These are phyloP conservation scores for Paradoxurus hermaphroditus DNA, from an alignment of 2,113 vertebrate species.

Conservation along the genomic window DNA sequence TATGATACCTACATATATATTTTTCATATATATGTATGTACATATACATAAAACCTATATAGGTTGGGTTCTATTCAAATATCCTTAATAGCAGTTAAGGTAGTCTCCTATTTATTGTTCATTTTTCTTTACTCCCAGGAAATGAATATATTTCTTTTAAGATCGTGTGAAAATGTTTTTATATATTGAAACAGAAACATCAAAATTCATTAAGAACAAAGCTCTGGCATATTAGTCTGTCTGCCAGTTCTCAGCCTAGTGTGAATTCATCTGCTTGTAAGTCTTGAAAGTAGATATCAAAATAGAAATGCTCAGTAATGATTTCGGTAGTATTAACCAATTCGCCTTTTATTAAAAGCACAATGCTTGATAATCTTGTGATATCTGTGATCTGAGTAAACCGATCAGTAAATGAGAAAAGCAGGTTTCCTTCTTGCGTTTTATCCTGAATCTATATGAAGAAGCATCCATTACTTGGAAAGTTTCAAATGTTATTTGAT, in stretches of 20 bases:
- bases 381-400: constrained; percentile 69
- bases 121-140: constrained; percentile 78
- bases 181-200: constrained; percentile 79
- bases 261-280: constrained; percentile 80
- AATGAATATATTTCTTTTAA: constrained; percentile 79
- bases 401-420: constrained; percentile 69
- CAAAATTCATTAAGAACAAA: constrained; percentile 83
- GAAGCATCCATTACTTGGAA: constrained; percentile 68
- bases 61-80: constrained; percentile 42
- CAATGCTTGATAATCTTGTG: constrained; percentile 65
- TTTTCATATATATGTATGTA: not conserved
- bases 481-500: constrained; percentile 67
- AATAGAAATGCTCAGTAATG: constrained; percentile 80
- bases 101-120: constrained; percentile 65
- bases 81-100: constrained; percentile 45
- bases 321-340: constrained; percentile 74
- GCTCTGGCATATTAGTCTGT: constrained; percentile 79
- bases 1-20: not conserved
- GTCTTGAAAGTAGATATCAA: constrained; percentile 79
- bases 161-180: constrained; percentile 65
- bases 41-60: not conserved
- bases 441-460: constrained; percentile 73
- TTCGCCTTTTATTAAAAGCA: constrained; percentile 78
- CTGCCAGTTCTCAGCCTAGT: constrained; percentile 78
- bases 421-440: constrained; percentile 44